These are phyloP conservation scores for Drosophila austrosaltans DNA, from an alignment of 2,888 invertebrate species.

Conservation along the genomic window DNA sequence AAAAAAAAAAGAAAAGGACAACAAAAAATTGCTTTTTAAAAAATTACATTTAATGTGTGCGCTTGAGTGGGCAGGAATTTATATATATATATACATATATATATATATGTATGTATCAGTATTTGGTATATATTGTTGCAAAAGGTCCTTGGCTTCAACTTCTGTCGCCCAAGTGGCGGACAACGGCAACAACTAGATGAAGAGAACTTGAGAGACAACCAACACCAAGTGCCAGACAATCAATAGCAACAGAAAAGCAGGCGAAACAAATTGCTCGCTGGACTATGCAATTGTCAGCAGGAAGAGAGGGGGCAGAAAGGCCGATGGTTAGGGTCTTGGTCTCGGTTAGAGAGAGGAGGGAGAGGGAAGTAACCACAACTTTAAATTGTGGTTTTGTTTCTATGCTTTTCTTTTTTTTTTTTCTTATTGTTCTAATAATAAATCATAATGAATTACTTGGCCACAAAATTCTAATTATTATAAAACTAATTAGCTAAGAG, in stretches of 20 bases:
- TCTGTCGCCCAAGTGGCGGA: constrained; percentile 70
- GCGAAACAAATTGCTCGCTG: constrained; percentile 71
- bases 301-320: not conserved
- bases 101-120: not conserved
- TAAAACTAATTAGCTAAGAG: constrained; percentile 74
- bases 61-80: constrained; percentile 75
- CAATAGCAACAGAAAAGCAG: constrained; percentile 63
- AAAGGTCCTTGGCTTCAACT: constrained; percentile 51
- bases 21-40: constrained; percentile 70
- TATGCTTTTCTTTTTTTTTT: not conserved
- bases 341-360: not conserved
- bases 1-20: constrained; percentile 3
- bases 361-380: constrained; percentile 12
- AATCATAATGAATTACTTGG: constrained; percentile 59
- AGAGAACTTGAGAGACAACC: constrained; percentile 51
- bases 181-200: constrained; percentile 27
- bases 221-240: constrained; percentile 70
- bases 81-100: constrained; percentile 35
- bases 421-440: constrained; percentile 29
- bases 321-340: not conserved
- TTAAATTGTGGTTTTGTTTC: constrained; percentile 35
- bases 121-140: constrained; percentile 43
- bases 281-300: constrained; percentile 65
- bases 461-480: constrained; percentile 58
- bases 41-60: constrained; percentile 76